Percentiles rank a stretch among this genome's conserved stretches.
phyloP scores from a whole-genome alignment of 2,113 vertebrate species.

The Petrocephalus microphthalmus region DNA sequence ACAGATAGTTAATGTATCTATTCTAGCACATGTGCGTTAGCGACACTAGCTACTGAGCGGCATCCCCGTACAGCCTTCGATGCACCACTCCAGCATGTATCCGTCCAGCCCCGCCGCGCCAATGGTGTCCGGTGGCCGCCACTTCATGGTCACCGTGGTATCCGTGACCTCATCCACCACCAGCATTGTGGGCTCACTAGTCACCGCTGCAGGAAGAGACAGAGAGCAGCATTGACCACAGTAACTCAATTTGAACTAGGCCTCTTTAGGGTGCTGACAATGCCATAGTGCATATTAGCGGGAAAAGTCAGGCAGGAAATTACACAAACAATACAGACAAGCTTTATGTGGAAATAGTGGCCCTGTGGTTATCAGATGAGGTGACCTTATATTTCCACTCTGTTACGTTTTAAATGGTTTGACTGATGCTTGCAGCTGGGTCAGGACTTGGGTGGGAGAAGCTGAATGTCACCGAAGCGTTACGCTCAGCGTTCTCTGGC shows the following conservation, averaged over 20 bases:
- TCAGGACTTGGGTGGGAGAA: conserved; percentile 17
- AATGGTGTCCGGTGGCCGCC: conserved; percentile 93
- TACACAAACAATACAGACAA: conserved; percentile 10
- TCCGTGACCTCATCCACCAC: conserved; percentile 87
- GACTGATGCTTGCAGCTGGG: conserved; percentile 33
- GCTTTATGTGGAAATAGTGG: not conserved
- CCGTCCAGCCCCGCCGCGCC: conserved; percentile 92
- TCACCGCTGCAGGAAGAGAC: conserved; percentile 70
- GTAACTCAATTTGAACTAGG: not conserved
- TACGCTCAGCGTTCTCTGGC: conserved; percentile 58
- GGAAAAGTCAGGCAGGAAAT: conserved; percentile 22
- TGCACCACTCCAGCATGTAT: conserved; percentile 88
- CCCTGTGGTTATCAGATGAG: conserved; percentile 30
- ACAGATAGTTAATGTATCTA: not conserved
- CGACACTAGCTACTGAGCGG: not conserved
- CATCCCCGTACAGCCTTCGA: conserved; percentile 88
- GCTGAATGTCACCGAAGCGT: conserved; percentile 46
- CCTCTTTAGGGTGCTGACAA: not conserved
- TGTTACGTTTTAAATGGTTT: conserved; percentile 40
- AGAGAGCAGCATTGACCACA: not conserved
- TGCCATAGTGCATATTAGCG: not conserved
- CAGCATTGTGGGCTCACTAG: conserved; percentile 89
- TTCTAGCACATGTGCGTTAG: not conserved
- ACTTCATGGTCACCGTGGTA: conserved; percentile 82
- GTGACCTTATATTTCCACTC: conserved; percentile 40